Evolutionary conservation across 2,113 vertebrate genomes (phyloP), one percentile per base, ranked within the genome.

Genomic region (Aphelocoma coerulescens): DNA sequence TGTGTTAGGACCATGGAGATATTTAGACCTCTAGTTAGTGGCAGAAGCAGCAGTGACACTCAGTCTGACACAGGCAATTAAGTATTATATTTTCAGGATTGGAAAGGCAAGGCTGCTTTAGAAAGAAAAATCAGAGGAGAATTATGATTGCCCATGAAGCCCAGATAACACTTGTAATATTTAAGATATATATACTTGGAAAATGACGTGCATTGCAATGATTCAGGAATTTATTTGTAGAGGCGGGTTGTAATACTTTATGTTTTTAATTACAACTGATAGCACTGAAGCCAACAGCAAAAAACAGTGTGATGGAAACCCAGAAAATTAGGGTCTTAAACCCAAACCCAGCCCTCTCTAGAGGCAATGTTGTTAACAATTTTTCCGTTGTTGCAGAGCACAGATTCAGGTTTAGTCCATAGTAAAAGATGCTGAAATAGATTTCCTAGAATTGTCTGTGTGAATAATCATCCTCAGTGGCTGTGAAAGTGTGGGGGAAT

Each of bases 391-490:
- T 89, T 78, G 26, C 27, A 32, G 55, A 30, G 32, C 1, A 3
- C 43, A 30, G 68, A 22, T 90, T 88, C 59, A 67, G 75, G 61
- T 92, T 88, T 73, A 44, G 76, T 81, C 73, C 44, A 7, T 32
- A 84, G 65, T 84, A 84, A 68, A 93, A 88, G 62, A 80, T 49
- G 32, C 82, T 93, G 85, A 94, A 95, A 81, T 81, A 83, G 65
- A 57, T 61, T 92, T 84, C 72, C 61, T 85, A n/a, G 65, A 66
- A 73, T 49, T 57, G 41, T 66, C 35, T 44, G 12, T 79, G 54
- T 75, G 65, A 93, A 75, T 93, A 91, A 61, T 78, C 65, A 67
- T 92, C 51, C 32, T 75, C 43, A 5, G 79, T 71, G 83, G 33
- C 26, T 52, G 63, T 74, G 58, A 37, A 88, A 72, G 22, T 62